Evolutionary conservation across 2,888 invertebrate genomes (phyloP).

Genomic region (Metopia argyrocephala): DNA sequence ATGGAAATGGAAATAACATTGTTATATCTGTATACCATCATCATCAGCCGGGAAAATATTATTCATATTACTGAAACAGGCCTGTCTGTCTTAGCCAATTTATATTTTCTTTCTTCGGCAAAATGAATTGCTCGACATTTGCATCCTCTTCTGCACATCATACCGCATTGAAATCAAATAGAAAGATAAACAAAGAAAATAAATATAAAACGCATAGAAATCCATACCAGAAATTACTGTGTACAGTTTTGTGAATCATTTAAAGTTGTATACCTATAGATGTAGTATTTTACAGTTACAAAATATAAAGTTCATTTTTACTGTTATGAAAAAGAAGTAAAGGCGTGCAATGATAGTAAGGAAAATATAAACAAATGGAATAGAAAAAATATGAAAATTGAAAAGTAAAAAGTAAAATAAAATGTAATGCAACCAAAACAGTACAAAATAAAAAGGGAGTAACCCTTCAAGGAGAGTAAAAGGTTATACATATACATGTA

Average conservation of each 20-base stretch:
- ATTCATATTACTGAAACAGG: slow-evolving; percentile 25
- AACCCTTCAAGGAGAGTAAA: slow-evolving; percentile 54
- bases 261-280: no score
- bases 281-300: neutral
- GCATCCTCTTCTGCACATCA: no score
- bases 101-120: neutral
- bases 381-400: neutral
- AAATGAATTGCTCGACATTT: no score
- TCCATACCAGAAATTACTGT: slow-evolving; percentile 31
- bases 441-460: slow-evolving; percentile 47
- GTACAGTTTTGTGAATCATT: slow-evolving; percentile 4
- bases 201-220: slow-evolving; percentile 27
- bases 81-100: slow-evolving; percentile 16
- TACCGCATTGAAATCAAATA: neutral
- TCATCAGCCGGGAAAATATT: slow-evolving; percentile 42
- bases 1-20: slow-evolving; percentile 40
- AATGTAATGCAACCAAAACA: slow-evolving; percentile 9
- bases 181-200: slow-evolving; percentile 17
- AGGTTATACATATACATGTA: slow-evolving; percentile 37
- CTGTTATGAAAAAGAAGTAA: neutral
- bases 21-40: slow-evolving; percentile 40
- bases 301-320: neutral
- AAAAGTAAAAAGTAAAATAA: slow-evolving; percentile 5
- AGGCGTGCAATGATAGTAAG: neutral
- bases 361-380: neutral